phyloP scores from a whole-genome alignment of 2,113 vertebrate genomes.

The Tetrax tetrax region DNA sequence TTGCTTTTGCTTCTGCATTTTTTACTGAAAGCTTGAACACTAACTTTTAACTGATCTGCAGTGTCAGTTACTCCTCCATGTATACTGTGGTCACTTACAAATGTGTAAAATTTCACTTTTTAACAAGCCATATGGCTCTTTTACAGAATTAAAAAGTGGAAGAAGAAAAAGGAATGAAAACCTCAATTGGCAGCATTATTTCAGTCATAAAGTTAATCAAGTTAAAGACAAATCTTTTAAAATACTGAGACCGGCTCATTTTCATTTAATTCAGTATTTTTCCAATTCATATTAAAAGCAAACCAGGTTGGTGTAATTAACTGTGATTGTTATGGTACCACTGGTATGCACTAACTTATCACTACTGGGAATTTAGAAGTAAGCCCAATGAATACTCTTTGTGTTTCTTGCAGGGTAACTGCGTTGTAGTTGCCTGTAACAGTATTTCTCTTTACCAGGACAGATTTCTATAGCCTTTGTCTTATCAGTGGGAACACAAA shows the following conservation, averaged over 20 bases:
- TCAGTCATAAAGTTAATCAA: neutral
- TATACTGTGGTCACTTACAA: neutral
- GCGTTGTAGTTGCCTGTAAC: neutral
- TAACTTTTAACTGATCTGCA: neutral
- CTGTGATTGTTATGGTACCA: rapidly evolving
- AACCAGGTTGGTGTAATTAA: neutral
- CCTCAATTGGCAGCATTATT: neutral
- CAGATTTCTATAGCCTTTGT: neutral
- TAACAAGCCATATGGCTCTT: neutral
- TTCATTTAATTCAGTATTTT: neutral
- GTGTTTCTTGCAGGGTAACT: neutral
- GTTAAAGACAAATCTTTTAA: neutral
- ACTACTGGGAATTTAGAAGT: neutral
- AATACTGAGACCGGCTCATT: neutral
- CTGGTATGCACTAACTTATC: neutral
- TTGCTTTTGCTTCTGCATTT: neutral
- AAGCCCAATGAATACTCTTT: neutral
- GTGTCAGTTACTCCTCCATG: neutral
- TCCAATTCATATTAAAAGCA: neutral
- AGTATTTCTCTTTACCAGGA: neutral
- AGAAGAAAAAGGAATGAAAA: neutral
- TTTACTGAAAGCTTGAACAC: neutral
- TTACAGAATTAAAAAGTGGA: neutral
- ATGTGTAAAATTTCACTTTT: neutral
- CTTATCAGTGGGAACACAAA: neutral